These are phyloP conservation scores for Myotis davidii DNA, from an alignment of 2,113 vertebrate species.

Conservation along the genomic window DNA sequence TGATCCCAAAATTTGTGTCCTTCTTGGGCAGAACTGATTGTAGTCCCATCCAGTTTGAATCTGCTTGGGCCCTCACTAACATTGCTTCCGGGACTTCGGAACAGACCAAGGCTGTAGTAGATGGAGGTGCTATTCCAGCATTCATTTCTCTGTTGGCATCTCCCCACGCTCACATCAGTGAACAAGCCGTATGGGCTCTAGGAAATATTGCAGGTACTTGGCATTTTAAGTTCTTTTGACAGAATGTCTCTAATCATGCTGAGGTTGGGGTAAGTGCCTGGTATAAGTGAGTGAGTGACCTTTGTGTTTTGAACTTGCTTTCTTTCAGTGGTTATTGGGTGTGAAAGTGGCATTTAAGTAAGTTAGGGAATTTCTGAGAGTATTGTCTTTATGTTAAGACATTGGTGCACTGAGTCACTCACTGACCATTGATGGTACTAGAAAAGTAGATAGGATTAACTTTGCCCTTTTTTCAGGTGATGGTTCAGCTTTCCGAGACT, in stretches of 20 bases:
- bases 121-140: conserved; percentile 92
- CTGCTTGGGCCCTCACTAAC: conserved; percentile 96
- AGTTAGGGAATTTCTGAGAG: not conserved
- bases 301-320: conserved; percentile 20
- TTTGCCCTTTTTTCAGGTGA: conserved; percentile 86
- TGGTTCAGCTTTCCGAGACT: conserved; percentile 91
- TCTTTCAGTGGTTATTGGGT: not conserved
- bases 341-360: not conserved
- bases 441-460: not conserved
- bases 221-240: not conserved
- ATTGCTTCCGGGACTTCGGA: conserved; percentile 94
- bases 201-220: conserved; percentile 95
- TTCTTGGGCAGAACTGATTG: conserved; percentile 90
- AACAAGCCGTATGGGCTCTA: conserved; percentile 95
- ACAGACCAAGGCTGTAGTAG: conserved; percentile 93
- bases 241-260: not conserved
- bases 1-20: conserved; percentile 91
- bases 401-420: not conserved
- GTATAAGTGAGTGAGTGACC: not conserved
- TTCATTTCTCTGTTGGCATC: conserved; percentile 92
- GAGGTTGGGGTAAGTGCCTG: not conserved
- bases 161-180: conserved; percentile 92
- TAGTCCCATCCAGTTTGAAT: conserved; percentile 94
- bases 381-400: not conserved
- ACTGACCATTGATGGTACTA: not conserved